These are phyloP conservation scores for Prosopocoilus inquinatus DNA, from an alignment of 2,888 invertebrate species.

Conservation along the genomic window DNA sequence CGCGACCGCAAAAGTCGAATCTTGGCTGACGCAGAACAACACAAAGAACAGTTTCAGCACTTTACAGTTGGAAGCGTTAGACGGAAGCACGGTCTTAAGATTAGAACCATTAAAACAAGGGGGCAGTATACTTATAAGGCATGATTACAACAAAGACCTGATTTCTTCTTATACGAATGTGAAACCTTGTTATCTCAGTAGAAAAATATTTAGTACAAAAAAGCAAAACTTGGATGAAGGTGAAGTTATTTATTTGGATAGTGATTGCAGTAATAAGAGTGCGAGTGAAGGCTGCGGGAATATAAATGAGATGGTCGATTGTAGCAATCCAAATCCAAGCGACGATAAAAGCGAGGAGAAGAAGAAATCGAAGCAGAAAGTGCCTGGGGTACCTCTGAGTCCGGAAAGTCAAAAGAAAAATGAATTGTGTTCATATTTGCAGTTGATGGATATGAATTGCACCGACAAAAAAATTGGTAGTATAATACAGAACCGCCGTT, in stretches of 20 bases:
- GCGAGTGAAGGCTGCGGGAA: not conserved
- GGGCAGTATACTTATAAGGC: slow-evolving; percentile 10
- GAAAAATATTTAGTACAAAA: no score
- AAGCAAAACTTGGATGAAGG: not conserved
- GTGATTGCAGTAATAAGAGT: not conserved
- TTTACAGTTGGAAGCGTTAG: not conserved
- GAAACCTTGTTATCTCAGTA: not conserved
- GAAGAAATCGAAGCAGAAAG: not conserved
- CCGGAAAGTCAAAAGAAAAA: slow-evolving; percentile 44
- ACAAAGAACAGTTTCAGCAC: not conserved
- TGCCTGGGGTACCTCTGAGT: slow-evolving; percentile 30
- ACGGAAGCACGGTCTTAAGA: not conserved
- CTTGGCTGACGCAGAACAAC: not conserved
- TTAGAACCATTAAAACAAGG: no score
- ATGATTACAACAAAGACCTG: slow-evolving; percentile 7
- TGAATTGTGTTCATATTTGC: slow-evolving; percentile 45
- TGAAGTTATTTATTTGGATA: not conserved
- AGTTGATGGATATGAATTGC: slow-evolving; percentile 45
- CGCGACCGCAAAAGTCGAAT: not conserved
- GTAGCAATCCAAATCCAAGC: not conserved
- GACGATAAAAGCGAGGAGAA: not conserved
- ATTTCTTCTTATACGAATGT: not conserved
- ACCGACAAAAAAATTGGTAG: slow-evolving; percentile 37
- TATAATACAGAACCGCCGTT: slow-evolving; percentile 41
- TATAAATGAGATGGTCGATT: not conserved